Base-by-base conservation (phyloP, 2,888 invertebrate genomes). In the Ophion costatus region DNA sequence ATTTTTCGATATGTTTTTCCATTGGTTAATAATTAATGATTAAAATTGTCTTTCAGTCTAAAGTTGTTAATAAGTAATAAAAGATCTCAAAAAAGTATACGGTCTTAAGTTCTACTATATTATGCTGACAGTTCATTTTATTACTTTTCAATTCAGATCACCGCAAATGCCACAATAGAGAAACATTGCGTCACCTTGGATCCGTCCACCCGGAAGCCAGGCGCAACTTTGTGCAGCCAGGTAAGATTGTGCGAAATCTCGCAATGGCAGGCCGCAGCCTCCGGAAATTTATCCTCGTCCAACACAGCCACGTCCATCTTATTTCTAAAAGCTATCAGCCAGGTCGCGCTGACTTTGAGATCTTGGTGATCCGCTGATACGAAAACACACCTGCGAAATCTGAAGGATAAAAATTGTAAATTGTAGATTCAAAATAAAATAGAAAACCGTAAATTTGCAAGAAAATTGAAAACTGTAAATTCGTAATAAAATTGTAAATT, bases 151-250 rank as follows among this genome's bases (percentile, higher is more conserved):
- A 20, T 20, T 56, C 38, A 6, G 0, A 17, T 56, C n/a, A 10
- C n/a, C 14, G 61, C 20, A 24, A 61, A 61, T 38, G 38, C 38
- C 20, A 22, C 42, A 20, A 14, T 22, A 11, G 24, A 51, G 9
- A 70, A 70, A 33, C 4, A 10, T 59, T n/a, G 14, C 10, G 11
- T 38, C 88, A 94, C 94, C 88, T 94, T 94, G 6, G 93, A 92
- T 33, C 94, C 94, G 82, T 93, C 89, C 14, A 94, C 88, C 29
- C 93, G 90, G 91, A 94, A 95, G 29, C 93, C 92, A 56, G 94
- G 94, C 14, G 94, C 92, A 42, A 88, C 91, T 80, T 90, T 91
- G 22, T 92, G 90, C 24, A 94, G 86, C 94, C 94, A 94, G 1
- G 91, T 88, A 14, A 93, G 85, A 56, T 83, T 88, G n/a, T 86